Percentiles rank a stretch among this genome's conserved stretches.
Evolutionary conservation across 2,797 vertebrate genomes (phyloP).

Genomic region (Silurus lanzhouensis): DNA sequence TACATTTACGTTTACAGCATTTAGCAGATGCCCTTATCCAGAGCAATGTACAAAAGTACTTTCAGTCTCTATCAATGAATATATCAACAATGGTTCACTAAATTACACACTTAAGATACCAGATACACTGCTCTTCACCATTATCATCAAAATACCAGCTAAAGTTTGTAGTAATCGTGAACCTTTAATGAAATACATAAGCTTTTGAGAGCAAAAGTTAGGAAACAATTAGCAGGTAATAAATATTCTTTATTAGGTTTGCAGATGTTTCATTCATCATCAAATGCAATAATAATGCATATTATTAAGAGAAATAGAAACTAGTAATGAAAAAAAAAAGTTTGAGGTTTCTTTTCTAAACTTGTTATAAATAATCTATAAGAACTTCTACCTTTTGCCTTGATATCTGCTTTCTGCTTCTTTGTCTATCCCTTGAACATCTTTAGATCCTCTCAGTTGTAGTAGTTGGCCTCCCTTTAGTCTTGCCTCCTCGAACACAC

Average conservation of each 20-base stretch:
- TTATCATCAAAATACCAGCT: too few relatives aligned
- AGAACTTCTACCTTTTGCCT: not conserved
- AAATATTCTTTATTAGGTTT: not conserved
- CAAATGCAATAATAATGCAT: not conserved
- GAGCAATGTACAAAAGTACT: too few relatives aligned
- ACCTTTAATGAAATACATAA: too few relatives aligned
- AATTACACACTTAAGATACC: too few relatives aligned
- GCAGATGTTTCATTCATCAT: not conserved
- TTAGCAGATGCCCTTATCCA: too few relatives aligned
- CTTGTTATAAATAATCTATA: not conserved
- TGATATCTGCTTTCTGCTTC: constrained; percentile 10
- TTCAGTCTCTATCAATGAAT: too few relatives aligned
- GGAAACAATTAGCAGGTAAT: not conserved
- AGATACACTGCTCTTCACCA: too few relatives aligned
- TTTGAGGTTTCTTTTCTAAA: not conserved
- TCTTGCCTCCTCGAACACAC: constrained; percentile 20
- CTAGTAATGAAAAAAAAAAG: not conserved
- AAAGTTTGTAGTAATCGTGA: too few relatives aligned
- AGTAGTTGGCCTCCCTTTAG: constrained; percentile 21
- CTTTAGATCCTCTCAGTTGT: constrained; percentile 10
- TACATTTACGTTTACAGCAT: too few relatives aligned
- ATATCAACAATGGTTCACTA: too few relatives aligned
- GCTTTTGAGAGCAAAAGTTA: not conserved
- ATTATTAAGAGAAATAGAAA: too few relatives aligned
- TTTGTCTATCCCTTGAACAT: constrained; percentile 11